Evolutionary conservation across 2,113 vertebrate species (phyloP).

Genomic region (Laterallus jamaicensis): DNA sequence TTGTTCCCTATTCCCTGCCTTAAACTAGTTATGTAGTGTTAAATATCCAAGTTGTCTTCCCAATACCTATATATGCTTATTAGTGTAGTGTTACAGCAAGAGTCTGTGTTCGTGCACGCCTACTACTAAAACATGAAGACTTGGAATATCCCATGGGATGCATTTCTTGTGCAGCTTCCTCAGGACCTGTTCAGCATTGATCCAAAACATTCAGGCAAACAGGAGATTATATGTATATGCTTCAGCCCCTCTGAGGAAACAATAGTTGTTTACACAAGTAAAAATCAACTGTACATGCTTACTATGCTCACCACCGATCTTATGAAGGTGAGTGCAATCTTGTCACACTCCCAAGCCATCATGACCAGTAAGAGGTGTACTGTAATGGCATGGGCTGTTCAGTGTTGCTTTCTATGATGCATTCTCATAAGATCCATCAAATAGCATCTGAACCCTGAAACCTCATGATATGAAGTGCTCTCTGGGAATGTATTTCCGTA

Average conservation of each 20-base stretch:
- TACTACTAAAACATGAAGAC: neutral
- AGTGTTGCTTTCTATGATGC: neutral
- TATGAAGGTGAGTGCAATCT: slow-evolving; percentile 65
- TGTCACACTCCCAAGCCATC: neutral
- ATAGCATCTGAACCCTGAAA: neutral
- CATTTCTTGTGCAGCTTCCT: slow-evolving; percentile 82
- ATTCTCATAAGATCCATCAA: neutral
- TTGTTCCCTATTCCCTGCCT: neutral
- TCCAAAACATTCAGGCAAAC: slow-evolving; percentile 71
- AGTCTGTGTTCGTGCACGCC: neutral
- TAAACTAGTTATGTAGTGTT: neutral
- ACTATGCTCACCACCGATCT: slow-evolving; percentile 78
- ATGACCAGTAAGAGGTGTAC: neutral
- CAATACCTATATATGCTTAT: neutral
- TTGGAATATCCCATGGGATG: neutral
- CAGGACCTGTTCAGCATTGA: slow-evolving; percentile 74
- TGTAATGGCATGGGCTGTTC: neutral
- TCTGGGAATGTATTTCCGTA: neutral
- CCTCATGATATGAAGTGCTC: neutral
- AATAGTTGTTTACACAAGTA: slow-evolving; percentile 81
- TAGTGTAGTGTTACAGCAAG: neutral
- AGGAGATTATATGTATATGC: slow-evolving; percentile 84
- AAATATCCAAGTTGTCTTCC: neutral
- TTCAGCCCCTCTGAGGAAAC: slow-evolving; percentile 91
- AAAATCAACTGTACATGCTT: slow-evolving; percentile 86